Base-by-base conservation (phyloP, 1,140 invertebrate species). In the Chironomus tepperi region DNA sequence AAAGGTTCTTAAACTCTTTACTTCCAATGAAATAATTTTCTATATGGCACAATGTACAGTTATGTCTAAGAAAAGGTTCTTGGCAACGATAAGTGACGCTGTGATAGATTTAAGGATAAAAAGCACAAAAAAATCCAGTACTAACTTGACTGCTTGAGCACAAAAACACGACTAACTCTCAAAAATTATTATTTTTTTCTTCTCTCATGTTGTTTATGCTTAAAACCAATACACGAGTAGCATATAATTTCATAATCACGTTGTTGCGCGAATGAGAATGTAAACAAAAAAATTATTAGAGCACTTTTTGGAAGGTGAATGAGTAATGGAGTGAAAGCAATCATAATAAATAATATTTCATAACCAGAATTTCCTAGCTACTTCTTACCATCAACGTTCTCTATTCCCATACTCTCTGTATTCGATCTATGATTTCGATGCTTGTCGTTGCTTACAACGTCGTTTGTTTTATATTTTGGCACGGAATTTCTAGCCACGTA, bases 351-450 rank as follows among this genome's bases (percentile, higher is more conserved):
- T 0, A 57, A 57, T 57, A 15, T 57, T n/a, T 47, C 43, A 3
- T 47, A 15, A 47, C 2, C 5, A 34, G 24, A 47, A 47, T 47
- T 47, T 8, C 8, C 15, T 15, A 47, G 15, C 12, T 57, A 57
- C 12, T 15, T 57, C 65, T 70, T 70, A 70, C 65, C 65, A 70
- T 70, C 47, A n/a, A 10, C 9, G 47, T 57, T 57, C 47, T 57
- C 65, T 19, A 70, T 21, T 19, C 65, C 65, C 65, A 70, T 70
- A 70, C 16, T 70, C 18, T 70, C n/a, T 18, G 12, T 70, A n/a
- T 57, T 15, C 12, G 12, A 57, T 57, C 47, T 12, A 10, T 57
- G 47, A 57, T 57, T n/a, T 57, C n/a, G 47, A 57, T 57, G 47
- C 12, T 57, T 57, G 9, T 57, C 12, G 12, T 57, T n/a, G n/a